Conservation (phyloP, 2,113 vertebrate species). For the Sapajus apella region DNA sequence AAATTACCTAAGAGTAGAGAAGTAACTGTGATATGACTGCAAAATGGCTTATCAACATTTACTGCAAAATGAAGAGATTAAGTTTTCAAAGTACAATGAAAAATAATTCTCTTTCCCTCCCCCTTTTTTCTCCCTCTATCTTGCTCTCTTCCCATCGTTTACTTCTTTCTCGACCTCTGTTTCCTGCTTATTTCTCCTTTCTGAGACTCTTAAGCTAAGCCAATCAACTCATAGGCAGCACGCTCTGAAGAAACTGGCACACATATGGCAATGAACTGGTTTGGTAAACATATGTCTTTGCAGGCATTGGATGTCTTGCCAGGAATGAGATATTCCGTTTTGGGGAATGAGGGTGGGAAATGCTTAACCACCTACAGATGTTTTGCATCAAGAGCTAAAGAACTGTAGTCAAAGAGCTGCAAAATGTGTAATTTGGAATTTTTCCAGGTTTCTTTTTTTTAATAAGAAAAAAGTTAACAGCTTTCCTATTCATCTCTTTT, state of each 20-base stretch:
- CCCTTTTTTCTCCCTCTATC: neutral
- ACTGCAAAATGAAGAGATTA: neutral
- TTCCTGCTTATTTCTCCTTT: constrained; percentile 21
- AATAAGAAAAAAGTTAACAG: constrained; percentile 80
- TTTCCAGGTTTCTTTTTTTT: constrained; percentile 76
- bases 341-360: constrained; percentile 50
- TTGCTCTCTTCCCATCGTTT: neutral
- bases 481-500: constrained; percentile 75
- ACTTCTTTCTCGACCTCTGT: neutral
- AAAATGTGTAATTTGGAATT: constrained; percentile 81
- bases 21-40: accelerated
- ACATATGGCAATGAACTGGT: constrained; percentile 45
- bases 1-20: constrained; percentile 42
- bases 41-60: neutral
- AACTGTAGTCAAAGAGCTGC: constrained; percentile 72
- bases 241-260: constrained; percentile 42
- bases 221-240: constrained; percentile 23
- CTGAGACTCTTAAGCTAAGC: neutral
- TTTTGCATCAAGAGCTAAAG: constrained; percentile 66
- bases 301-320: constrained; percentile 22
- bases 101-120: neutral
- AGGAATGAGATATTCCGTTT: constrained; percentile 65
- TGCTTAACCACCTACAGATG: constrained; percentile 69
- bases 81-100: neutral
- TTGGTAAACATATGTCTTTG: constrained; percentile 70